A percentile compares a stretch with the other conserved stretches of the same genome.
Evolutionary conservation across 1,140 invertebrate species (phyloP).

Genomic region (honey bee (Apis mellifera)): DNA sequence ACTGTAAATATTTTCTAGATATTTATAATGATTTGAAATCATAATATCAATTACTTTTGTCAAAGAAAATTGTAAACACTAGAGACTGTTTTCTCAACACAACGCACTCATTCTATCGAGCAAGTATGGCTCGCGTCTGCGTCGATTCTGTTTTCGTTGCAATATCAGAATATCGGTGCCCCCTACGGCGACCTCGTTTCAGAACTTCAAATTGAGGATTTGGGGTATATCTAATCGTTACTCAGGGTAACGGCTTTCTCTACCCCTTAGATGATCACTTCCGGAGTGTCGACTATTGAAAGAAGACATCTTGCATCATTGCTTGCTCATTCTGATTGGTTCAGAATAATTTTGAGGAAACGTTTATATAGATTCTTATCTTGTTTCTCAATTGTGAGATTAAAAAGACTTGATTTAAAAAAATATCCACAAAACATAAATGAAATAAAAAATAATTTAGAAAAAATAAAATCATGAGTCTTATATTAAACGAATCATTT

Average conservation of each 20-base stretch:
- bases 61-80: slow-evolving; percentile 38
- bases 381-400: slow-evolving; percentile 12
- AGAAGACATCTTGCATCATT: slow-evolving; percentile 49
- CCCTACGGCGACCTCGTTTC: slow-evolving; percentile 58
- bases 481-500: slow-evolving; percentile 1
- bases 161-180: slow-evolving; percentile 18
- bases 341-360: slow-evolving; percentile 20
- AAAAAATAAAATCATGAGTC: slow-evolving; percentile 12
- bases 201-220: slow-evolving; percentile 62
- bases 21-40: background rate
- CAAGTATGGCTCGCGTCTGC: slow-evolving; percentile 48
- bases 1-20: background rate
- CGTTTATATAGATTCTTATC: slow-evolving; percentile 28
- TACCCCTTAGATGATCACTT: slow-evolving; percentile 45
- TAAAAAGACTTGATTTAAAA: background rate
- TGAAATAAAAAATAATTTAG: background rate
- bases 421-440: background rate
- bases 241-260: slow-evolving; percentile 42
- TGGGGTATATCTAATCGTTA: slow-evolving; percentile 61
- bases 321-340: slow-evolving; percentile 39
- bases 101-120: slow-evolving; percentile 21
- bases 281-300: slow-evolving; percentile 43
- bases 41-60: slow-evolving; percentile 18
- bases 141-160: slow-evolving; percentile 45
- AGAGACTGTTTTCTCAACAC: slow-evolving; percentile 18